Evolutionary conservation across 1,140 invertebrate species (phyloP).

Genomic region (Trypoxylus dichotomus): DNA sequence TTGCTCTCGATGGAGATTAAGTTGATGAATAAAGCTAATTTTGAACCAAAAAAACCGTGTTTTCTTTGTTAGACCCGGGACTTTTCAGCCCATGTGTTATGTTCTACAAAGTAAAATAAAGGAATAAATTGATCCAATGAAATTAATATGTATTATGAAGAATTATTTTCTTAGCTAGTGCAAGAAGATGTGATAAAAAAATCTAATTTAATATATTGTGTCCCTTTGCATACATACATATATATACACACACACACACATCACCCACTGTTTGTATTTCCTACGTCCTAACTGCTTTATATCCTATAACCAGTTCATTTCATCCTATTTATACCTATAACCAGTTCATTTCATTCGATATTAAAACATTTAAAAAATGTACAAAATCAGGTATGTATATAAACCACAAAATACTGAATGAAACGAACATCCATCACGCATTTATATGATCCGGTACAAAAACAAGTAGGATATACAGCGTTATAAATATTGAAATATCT

Average conservation of each 20-base stretch:
- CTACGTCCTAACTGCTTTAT: not conserved
- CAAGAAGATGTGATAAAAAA: slow-evolving; percentile 34
- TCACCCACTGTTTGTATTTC: not conserved
- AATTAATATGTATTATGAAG: not conserved
- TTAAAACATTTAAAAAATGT: too few relatives aligned
- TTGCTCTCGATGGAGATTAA: too few relatives aligned
- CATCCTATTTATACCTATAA: too few relatives aligned
- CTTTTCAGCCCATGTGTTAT: too few relatives aligned
- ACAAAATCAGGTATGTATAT: too few relatives aligned
- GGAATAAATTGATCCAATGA: not conserved
- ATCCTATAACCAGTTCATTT: too few relatives aligned
- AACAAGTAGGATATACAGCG: not conserved
- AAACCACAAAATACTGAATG: not conserved
- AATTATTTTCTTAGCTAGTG: slow-evolving; percentile 17
- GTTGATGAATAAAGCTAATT: too few relatives aligned
- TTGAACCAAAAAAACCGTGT: too few relatives aligned
- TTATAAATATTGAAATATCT: not conserved
- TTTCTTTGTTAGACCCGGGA: too few relatives aligned
- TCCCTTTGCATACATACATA: not conserved
- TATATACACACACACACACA: too few relatives aligned
- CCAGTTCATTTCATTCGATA: too few relatives aligned
- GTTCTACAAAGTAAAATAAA: not conserved
- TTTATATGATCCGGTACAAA: slow-evolving; percentile 2
- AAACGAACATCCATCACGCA: slow-evolving; percentile 13
- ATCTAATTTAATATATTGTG: slow-evolving; percentile 24